A percentile compares a stretch with the other conserved stretches of the same genome.
phyloP scores from a whole-genome alignment of 2,797 vertebrate species.

The Ptychobarbus kaznakovi region DNA sequence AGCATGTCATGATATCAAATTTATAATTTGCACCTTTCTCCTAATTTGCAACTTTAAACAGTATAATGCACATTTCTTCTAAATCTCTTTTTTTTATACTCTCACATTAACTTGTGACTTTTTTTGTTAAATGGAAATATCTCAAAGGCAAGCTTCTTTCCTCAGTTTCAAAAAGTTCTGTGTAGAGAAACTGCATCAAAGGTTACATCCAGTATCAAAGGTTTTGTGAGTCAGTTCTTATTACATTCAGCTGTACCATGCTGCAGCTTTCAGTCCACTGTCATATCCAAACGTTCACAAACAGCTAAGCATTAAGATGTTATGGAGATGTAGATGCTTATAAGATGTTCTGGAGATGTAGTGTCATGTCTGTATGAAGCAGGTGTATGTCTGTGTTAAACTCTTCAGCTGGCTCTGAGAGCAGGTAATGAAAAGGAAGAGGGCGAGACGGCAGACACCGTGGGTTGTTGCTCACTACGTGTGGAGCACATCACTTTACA shows the following conservation, averaged over 20 bases:
- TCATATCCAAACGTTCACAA: not conserved
- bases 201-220: conserved; percentile 14
- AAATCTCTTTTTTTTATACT: not conserved
- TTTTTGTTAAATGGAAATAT: not conserved
- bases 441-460: conserved; percentile 82
- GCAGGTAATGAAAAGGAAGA: conserved; percentile 85
- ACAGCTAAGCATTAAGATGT: not conserved
- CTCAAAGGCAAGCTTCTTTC: not conserved
- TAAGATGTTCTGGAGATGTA: conserved; percentile 7
- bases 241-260: not conserved
- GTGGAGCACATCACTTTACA: conserved; percentile 81
- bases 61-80: not conserved
- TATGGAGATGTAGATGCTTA: conserved; percentile 5
- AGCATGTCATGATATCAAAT: no score
- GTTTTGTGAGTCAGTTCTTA: not conserved
- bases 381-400: conserved; percentile 54
- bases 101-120: not conserved
- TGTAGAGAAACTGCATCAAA: conserved; percentile 1
- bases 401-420: conserved; percentile 77
- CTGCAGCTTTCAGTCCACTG: conserved; percentile 11
- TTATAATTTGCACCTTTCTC: no score
- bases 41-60: no score
- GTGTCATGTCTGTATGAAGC: not conserved
- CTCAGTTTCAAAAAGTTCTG: not conserved
- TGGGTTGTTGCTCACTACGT: conserved; percentile 84